Base-by-base conservation (phyloP, 2,888 invertebrate genomes). In the Carcina quercana region DNA sequence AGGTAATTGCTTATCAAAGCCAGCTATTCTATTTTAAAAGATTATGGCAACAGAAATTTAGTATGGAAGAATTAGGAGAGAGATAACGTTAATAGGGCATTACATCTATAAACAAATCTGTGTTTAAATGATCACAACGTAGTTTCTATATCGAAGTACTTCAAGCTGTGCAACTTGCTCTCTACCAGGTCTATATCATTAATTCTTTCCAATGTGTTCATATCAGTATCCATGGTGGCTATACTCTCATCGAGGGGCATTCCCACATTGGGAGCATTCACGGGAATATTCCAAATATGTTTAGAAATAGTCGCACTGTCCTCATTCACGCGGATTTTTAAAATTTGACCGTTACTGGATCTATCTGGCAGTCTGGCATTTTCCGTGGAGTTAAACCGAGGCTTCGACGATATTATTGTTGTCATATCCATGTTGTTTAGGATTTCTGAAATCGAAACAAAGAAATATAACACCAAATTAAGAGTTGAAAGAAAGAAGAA, bases 151-250 rank as follows among this genome's bases (percentile, higher is more conserved):
- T 74, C 68, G 5, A 63, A 51, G 5, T 44, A 45, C 44, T 68
- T 74, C 13, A 85, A 56, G 46, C 66, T 64, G 21, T 58, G 69
- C 14, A 85, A 38, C 51, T 68, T 83, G 36, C 63, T 70, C 36
- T 84, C 79, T 1, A 85, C 63, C 8, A 70, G 58, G 41, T 83
- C 66, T 12, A 85, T 57, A 45, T 85, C 85, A 25, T 58, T 69
- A n/a, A 85, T 60, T 43, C 84, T 63, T 42, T 84, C 84, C 21
- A 79, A 53, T 5, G 83, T 85, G 3, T 62, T 64, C 1, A 82
- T 59, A 47, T 68, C 63, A 0, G 80, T 78, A 0, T 43, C 26
- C 1, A 44, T 43, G 1, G 37, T 30, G 1, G 40, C 41, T 1
- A 32, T 44, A 24, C 53, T 54, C 4, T 59, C 52, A 24, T 67